phyloP scores from a whole-genome alignment of 2,797 vertebrate genomes.

The Amphiprion clarkii region DNA sequence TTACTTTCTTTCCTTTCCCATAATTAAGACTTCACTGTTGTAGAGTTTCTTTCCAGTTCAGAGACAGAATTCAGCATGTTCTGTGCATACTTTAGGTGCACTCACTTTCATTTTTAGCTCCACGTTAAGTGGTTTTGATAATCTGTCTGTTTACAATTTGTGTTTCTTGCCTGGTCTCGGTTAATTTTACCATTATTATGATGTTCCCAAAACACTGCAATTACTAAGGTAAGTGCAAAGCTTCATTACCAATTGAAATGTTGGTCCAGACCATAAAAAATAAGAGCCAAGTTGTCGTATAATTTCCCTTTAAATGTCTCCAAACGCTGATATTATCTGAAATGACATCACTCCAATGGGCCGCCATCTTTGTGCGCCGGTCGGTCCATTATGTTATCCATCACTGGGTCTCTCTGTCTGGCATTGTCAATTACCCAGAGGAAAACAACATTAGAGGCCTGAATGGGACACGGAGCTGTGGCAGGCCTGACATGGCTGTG shows the following conservation, averaged over 20 bases:
- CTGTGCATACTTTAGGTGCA: neutral
- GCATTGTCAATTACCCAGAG: slow-evolving; percentile 80
- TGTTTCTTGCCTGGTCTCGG: no score
- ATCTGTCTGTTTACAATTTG: neutral
- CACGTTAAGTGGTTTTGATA: neutral
- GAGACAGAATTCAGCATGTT: slow-evolving; percentile 11
- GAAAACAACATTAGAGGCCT: slow-evolving; percentile 84
- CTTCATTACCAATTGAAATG: slow-evolving; percentile 8
- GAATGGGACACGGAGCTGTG: slow-evolving; percentile 78
- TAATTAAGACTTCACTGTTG: slow-evolving; percentile 19
- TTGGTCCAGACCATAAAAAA: neutral
- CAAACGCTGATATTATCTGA: slow-evolving; percentile 56
- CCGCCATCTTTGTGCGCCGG: slow-evolving; percentile 67
- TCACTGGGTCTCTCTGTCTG: slow-evolving; percentile 77
- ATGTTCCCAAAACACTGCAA: slow-evolving; percentile 1
- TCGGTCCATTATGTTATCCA: slow-evolving; percentile 77
- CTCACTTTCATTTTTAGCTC: neutral
- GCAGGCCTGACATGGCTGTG: slow-evolving; percentile 82
- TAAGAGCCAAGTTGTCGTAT: slow-evolving; percentile 5
- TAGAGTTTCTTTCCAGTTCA: slow-evolving; percentile 2
- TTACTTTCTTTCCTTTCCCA: neutral
- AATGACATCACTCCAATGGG: slow-evolving; percentile 67
- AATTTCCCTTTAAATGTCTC: slow-evolving; percentile 44
- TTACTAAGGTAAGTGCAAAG: neutral
- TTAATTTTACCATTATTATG: neutral